Conservation (phyloP, 53 echinoderm and acorn worm genomes). For the Actinopyga echinites region DNA sequence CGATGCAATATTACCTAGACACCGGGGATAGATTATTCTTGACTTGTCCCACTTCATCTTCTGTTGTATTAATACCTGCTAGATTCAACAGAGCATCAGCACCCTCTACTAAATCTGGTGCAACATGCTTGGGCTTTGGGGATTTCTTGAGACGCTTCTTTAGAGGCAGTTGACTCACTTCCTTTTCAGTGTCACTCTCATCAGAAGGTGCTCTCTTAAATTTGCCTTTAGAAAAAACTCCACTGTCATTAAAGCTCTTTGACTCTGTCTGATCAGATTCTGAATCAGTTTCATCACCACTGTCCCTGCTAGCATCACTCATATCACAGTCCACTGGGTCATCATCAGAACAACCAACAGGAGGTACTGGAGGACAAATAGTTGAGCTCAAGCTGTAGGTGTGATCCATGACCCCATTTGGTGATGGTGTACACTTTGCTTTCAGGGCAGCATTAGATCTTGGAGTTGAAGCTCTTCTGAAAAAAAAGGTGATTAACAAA, state of each 20-base stretch:
- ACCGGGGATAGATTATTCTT: neutral
- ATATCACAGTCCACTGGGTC: constrained; percentile 91
- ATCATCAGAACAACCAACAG: constrained; percentile 56
- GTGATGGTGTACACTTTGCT: constrained; percentile 91
- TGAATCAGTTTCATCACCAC: constrained; percentile 72
- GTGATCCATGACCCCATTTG: constrained; percentile 79
- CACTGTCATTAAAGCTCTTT: constrained; percentile 82
- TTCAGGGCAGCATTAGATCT: constrained; percentile 69
- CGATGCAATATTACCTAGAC: neutral
- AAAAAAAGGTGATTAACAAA: neutral
- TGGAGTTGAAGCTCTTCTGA: constrained; percentile 71
- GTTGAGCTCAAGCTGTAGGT: constrained; percentile 95
- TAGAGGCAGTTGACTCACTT: constrained; percentile 68
- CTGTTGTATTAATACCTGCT: constrained; percentile 69
- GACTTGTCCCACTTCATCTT: neutral
- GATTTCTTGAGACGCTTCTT: constrained; percentile 81
- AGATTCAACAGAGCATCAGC: constrained; percentile 77
- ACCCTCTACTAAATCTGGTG: constrained; percentile 69
- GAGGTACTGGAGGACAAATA: constrained; percentile 52
- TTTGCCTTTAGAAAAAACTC: constrained; percentile 63
- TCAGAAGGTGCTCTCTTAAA: constrained; percentile 55
- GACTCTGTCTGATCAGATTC: constrained; percentile 88
- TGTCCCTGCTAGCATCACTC: constrained; percentile 85
- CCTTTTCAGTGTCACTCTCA: constrained; percentile 41
- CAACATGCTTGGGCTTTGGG: constrained; percentile 13